phyloP scores from a whole-genome alignment of 2,888 invertebrate genomes.

The Napeogenes sylphis region DNA sequence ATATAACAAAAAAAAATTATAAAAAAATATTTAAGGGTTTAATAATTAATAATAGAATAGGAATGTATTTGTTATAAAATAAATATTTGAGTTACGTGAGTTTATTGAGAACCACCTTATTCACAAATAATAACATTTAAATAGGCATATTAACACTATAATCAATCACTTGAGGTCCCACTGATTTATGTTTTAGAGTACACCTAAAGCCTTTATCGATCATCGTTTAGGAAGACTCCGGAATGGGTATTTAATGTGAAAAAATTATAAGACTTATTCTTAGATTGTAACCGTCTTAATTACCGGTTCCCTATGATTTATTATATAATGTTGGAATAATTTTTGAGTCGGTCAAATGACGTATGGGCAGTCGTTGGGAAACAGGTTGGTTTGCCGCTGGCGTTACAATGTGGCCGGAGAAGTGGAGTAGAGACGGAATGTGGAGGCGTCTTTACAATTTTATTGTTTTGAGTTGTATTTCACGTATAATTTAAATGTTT shows the following conservation, averaged over 20 bases:
- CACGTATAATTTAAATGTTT: slow-evolving; percentile 4
- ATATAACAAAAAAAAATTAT: too few relatives aligned
- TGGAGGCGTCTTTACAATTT: slow-evolving; percentile 13
- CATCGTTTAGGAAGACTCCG: slow-evolving; percentile 56
- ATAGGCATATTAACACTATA: slow-evolving; percentile 5
- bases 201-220: slow-evolving; percentile 48
- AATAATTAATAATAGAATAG: too few relatives aligned
- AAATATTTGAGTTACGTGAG: slow-evolving; percentile 12
- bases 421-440: slow-evolving; percentile 19
- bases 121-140: background rate
- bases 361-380: slow-evolving; percentile 60
- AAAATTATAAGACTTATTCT: slow-evolving; percentile 69
- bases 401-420: slow-evolving; percentile 48
- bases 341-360: slow-evolving; percentile 69
- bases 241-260: slow-evolving; percentile 75
- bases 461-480: slow-evolving; percentile 1
- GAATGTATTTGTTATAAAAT: background rate
- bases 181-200: slow-evolving; percentile 30
- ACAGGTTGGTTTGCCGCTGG: slow-evolving; percentile 69
- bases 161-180: slow-evolving; percentile 21
- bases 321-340: slow-evolving; percentile 72
- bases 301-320: slow-evolving; percentile 77
- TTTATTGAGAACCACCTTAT: slow-evolving; percentile 6
- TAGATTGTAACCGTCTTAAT: slow-evolving; percentile 76
- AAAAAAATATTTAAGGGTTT: too few relatives aligned